These are phyloP conservation scores for Ifrita kowaldi DNA, from an alignment of 2,113 vertebrate genomes.

Conservation along the genomic window DNA sequence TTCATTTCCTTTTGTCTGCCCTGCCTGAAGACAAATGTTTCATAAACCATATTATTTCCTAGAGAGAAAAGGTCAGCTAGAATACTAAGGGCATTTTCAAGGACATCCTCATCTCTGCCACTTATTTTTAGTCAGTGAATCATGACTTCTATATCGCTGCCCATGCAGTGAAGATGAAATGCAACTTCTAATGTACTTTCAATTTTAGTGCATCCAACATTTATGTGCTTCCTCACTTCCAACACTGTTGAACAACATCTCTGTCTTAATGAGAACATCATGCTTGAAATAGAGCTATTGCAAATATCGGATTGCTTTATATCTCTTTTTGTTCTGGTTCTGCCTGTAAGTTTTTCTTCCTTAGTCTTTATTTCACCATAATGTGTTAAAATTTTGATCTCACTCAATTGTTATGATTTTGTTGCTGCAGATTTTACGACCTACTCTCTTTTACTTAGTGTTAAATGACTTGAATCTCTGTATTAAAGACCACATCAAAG, in stretches of 20 bases:
- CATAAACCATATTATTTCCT: neutral
- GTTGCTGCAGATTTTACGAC: neutral
- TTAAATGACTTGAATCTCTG: neutral
- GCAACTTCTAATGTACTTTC: neutral
- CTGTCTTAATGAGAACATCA: neutral
- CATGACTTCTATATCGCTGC: neutral
- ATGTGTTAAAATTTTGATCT: neutral
- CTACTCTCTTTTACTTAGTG: neutral
- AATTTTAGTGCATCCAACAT: neutral
- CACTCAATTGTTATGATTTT: neutral
- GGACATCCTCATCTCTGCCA: conserved; percentile 16
- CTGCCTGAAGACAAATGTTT: conserved; percentile 16
- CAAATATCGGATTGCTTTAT: neutral
- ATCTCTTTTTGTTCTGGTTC: neutral
- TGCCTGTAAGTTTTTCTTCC: neutral
- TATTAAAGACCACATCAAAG: neutral
- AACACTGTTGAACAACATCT: neutral
- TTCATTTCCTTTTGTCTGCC: neutral
- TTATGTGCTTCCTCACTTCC: neutral
- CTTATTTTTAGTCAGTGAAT: neutral
- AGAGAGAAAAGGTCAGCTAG: conserved; percentile 27
- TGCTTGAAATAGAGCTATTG: neutral
- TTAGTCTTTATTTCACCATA: neutral
- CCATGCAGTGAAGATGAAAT: neutral
- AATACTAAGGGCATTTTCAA: conserved; percentile 30